Percentiles rank a stretch among this genome's conserved stretches.
phyloP scores from a whole-genome alignment of 1,140 invertebrate genomes.

The Galleria mellonella region DNA sequence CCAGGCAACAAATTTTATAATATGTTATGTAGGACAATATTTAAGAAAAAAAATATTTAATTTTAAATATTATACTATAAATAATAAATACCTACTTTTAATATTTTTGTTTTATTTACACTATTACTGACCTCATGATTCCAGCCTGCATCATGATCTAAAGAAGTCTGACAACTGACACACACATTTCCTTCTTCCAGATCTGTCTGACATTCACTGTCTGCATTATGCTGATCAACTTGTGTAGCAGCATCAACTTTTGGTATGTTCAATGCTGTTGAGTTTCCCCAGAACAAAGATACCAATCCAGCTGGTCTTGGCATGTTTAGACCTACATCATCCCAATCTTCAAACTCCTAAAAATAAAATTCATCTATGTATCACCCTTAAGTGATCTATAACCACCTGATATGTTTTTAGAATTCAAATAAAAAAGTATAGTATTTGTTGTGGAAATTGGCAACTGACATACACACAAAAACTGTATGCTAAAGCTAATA shows the following conservation, averaged over 20 bases:
- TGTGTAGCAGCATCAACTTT: conserved; percentile 40
- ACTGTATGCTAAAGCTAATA: too few species aligned
- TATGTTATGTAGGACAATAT: too few species aligned
- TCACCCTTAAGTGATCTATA: too few species aligned
- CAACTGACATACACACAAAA: too few species aligned
- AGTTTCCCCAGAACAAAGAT: conserved; percentile 82
- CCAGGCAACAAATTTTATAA: too few species aligned
- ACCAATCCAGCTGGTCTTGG: conserved; percentile 86
- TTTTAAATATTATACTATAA: too few species aligned
- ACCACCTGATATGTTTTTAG: too few species aligned
- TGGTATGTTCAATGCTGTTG: conserved; percentile 26
- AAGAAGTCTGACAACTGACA: conserved; percentile 52
- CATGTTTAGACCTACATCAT: conserved; percentile 93
- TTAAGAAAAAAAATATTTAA: too few species aligned
- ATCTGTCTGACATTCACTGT: conserved; percentile 63
- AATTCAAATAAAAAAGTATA: too few species aligned
- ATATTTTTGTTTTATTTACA: too few species aligned
- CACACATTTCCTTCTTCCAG: conserved; percentile 47
- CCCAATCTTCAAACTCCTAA: conserved; percentile 95
- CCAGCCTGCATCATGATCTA: conserved; percentile 55
- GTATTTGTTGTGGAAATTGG: too few species aligned
- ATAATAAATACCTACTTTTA: conserved; percentile 1
- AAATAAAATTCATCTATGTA: conserved; percentile 20
- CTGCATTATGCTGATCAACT: conserved; percentile 17
- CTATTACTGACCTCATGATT: conserved; percentile 63